Percentiles rank a stretch among this genome's conserved stretches.
Conservation (phyloP, 53 echinoderm and acorn worm species). For the Apostichopus leukothele region DNA sequence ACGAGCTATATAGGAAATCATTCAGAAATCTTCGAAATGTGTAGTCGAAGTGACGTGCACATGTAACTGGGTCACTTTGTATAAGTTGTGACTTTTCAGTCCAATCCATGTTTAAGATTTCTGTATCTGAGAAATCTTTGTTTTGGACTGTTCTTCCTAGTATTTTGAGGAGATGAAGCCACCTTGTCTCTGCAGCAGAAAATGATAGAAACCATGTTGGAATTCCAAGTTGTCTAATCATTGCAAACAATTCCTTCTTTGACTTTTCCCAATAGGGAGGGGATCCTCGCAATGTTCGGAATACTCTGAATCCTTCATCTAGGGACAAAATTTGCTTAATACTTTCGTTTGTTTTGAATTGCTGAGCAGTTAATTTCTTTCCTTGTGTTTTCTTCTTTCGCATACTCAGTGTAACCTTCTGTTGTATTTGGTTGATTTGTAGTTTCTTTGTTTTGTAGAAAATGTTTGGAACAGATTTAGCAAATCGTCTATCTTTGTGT, state of each 20-base stretch:
- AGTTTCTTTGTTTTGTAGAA: conserved; percentile 50
- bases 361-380: conserved; percentile 38
- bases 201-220: conserved; percentile 65
- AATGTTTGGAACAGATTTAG: conserved; percentile 39
- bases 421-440: conserved; percentile 38
- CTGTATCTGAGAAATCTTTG: conserved; percentile 49
- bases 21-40: conserved; percentile 35
- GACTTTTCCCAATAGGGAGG: conserved; percentile 44
- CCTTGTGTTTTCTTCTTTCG: conserved; percentile 47
- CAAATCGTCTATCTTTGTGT: conserved; percentile 51
- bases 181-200: conserved; percentile 62
- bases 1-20: conserved; percentile 25
- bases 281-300: conserved; percentile 40
- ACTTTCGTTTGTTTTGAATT: not conserved
- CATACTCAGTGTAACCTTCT: conserved; percentile 14
- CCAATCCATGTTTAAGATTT: conserved; percentile 49
- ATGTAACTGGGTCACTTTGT: conserved; percentile 56
- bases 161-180: conserved; percentile 45
- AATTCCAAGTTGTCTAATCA: conserved; percentile 58
- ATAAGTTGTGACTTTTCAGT: conserved; percentile 32
- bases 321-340: conserved; percentile 19
- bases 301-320: conserved; percentile 49
- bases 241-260: conserved; percentile 60
- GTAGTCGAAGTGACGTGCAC: conserved; percentile 49
- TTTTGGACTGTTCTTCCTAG: conserved; percentile 46